Conservation (phyloP, 2,888 invertebrate species). For the Cephus pulcher region DNA sequence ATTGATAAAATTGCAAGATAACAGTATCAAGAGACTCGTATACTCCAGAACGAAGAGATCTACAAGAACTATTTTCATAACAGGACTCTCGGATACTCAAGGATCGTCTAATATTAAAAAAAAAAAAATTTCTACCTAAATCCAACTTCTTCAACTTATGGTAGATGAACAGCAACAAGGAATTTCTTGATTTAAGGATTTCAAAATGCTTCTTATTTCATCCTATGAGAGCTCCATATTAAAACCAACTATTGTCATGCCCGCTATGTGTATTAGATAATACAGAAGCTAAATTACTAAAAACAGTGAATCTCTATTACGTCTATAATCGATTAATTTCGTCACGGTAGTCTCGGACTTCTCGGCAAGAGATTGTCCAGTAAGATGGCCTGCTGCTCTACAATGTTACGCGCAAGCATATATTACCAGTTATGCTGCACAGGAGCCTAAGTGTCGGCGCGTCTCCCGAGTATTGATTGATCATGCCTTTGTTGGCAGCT, state of each 20-base stretch:
- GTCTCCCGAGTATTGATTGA: constrained; percentile 84
- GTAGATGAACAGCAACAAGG: no score
- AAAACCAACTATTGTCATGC: no score
- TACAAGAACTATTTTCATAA: no score
- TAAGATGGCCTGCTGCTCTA: constrained; percentile 59
- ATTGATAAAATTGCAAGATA: background rate
- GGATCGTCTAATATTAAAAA: no score
- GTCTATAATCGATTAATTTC: background rate
- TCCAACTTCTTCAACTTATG: no score
- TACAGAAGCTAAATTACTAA: background rate
- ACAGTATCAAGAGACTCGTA: background rate
- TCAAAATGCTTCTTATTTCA: no score
- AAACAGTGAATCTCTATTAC: background rate
- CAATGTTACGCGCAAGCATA: constrained; percentile 62
- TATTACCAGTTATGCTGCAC: constrained; percentile 91
- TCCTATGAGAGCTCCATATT: no score
- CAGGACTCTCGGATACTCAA: no score
- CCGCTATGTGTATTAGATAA: no score
- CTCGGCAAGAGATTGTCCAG: constrained; percentile 56
- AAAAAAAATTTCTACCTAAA: no score
- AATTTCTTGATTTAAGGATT: no score
- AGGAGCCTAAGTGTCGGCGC: constrained; percentile 90
- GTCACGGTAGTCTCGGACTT: constrained; percentile 14
- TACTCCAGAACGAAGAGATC: no score
- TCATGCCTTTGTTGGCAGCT: constrained; percentile 80